Base-by-base conservation (phyloP, 2,888 invertebrate genomes). In the Perdita meconis region DNA sequence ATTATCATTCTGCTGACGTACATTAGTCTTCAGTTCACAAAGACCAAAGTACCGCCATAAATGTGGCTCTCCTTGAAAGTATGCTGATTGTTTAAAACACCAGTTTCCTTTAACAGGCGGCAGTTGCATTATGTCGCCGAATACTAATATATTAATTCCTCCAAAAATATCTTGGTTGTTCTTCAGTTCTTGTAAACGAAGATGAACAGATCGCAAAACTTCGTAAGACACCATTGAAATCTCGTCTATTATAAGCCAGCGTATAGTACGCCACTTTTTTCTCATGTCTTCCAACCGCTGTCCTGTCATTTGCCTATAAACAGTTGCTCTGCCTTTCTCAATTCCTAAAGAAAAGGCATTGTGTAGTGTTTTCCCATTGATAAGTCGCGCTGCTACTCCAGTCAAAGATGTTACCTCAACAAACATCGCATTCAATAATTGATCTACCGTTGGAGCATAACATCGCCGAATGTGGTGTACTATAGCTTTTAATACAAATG, bases 221-320 rank as follows among this genome's bases (percentile, higher is more conserved):
- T 50, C 50, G 5, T 50, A 50, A 50, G 50, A 24, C 5, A 51
- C 51, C 51, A 51, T 51, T 24, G 26, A 51, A 24, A 51, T 51
- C 2, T 51, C 51, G 13, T 51, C 26, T 6, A 51, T 51, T 13
- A 51, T 51, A n/a, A 51, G 26, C 26, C 51, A 51, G 13, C 24
- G 24, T 51, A 8, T 51, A 2, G 24, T 5, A n/a, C n/a, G 51
- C 51, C 51, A 51, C 51, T 51, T 51, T 13, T n/a, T 5, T 26
- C n/a, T 30, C 24, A 13, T n/a, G 0, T 51, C 24, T 51, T 51
- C 51, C 6, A 13, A 13, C 0, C 24, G 19, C 5, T 50, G 24
- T 4, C 50, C 24, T 2, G 24, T 50, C 13, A 50, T 19, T 19
- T 4, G 13, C 4, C 50, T 22, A 50, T 26, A 50, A 22, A 24